These are phyloP conservation scores for Euphonia xanthogaster DNA, from an alignment of 2,797 vertebrate genomes.

Conservation along the genomic window DNA sequence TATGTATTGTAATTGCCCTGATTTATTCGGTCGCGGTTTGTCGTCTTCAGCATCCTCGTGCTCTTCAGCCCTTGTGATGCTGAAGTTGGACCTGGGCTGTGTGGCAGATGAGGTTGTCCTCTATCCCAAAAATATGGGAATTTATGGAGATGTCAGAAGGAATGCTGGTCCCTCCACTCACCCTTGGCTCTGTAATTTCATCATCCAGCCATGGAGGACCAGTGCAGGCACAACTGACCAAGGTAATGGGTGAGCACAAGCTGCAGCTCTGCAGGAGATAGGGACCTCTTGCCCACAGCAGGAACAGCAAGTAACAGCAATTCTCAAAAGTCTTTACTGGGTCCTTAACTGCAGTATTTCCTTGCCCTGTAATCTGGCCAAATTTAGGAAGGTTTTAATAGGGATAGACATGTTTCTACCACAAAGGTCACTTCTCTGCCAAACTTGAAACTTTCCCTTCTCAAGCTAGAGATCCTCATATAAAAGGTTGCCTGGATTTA, in stretches of 20 bases:
- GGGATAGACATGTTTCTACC: neutral
- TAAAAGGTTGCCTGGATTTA: neutral
- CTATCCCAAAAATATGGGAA: neutral
- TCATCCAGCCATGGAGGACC: neutral
- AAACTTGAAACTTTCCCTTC: neutral
- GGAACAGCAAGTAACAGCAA: neutral
- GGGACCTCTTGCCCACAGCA: neutral
- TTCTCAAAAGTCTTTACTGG: neutral
- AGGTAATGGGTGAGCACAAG: neutral
- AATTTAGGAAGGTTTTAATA: neutral
- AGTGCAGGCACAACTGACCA: neutral
- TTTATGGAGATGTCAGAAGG: neutral
- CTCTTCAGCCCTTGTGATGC: accelerated
- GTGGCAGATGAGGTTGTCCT: neutral
- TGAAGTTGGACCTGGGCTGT: neutral
- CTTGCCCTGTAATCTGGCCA: neutral
- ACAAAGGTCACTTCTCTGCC: neutral
- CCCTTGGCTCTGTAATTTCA: neutral
- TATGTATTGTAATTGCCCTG: neutral
- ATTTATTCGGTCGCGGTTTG: accelerated
- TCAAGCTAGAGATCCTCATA: neutral
- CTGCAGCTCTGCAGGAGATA: neutral
- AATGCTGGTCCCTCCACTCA: neutral
- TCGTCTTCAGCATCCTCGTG: neutral
- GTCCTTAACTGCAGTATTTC: neutral